Conservation (phyloP, 1,140 invertebrate genomes). For the Drosophila suzukii region DNA sequence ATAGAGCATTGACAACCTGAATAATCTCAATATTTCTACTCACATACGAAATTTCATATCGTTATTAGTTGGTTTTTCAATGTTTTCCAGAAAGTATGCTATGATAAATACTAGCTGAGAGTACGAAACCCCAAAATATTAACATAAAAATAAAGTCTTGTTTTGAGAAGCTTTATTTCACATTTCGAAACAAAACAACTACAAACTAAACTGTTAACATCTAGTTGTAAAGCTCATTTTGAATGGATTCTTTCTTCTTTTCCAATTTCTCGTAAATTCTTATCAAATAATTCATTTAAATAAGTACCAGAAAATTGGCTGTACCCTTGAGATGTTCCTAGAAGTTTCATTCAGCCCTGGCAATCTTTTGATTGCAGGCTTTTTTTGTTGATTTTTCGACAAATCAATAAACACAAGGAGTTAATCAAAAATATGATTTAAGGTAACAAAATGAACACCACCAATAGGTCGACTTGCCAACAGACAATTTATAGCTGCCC, state of each 20-base stretch:
- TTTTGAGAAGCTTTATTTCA: constrained; percentile 6
- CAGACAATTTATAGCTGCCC: neutral
- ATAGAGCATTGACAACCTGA: neutral
- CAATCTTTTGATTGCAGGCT: neutral
- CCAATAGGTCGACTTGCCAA: too few species aligned
- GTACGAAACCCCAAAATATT: neutral
- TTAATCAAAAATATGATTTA: neutral
- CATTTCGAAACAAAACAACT: constrained; percentile 1
- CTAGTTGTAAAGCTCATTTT: neutral
- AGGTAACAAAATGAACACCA: neutral
- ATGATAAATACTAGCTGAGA: neutral
- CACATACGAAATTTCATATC: neutral
- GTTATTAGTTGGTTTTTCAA: neutral
- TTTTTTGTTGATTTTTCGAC: constrained; percentile 3
- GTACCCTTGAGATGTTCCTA: neutral
- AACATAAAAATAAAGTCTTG: neutral
- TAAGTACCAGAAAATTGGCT: neutral
- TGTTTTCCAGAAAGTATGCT: neutral
- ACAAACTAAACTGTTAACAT: neutral
- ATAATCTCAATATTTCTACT: neutral
- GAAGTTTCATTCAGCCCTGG: neutral
- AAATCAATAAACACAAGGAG: constrained; percentile 22
- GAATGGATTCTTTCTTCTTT: neutral
- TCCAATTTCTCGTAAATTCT: neutral
- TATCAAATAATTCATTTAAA: neutral